phyloP scores from a whole-genome alignment of 2,797 vertebrate species.

The Petrocephalus schoutedeni region DNA sequence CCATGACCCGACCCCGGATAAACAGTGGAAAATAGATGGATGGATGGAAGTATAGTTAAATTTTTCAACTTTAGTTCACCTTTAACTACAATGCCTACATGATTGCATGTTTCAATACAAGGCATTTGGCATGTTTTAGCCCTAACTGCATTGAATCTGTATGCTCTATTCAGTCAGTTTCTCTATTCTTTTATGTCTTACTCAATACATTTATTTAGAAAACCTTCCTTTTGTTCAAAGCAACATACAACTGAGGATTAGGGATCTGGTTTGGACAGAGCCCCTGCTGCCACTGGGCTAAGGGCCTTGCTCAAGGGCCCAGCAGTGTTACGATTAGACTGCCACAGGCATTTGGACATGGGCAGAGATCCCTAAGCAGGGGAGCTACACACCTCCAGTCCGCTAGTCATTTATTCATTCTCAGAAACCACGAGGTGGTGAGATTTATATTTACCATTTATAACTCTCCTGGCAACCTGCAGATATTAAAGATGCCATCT shows the following conservation, averaged over 20 bases:
- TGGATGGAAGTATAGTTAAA: too few relatives aligned
- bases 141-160: constrained; percentile 43
- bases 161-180: constrained; percentile 62
- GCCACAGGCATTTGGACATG: neutral
- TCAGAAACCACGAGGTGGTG: constrained; percentile 57
- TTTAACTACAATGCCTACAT: neutral
- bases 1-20: too few relatives aligned
- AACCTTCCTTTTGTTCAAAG: neutral
- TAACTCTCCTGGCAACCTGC: constrained; percentile 51
- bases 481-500: constrained; percentile 43
- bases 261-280: neutral
- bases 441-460: constrained; percentile 63
- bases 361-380: neutral
- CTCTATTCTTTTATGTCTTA: constrained; percentile 61
- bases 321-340: neutral
- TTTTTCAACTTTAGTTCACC: too few relatives aligned
- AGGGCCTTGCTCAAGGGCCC: neutral
- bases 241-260: neutral
- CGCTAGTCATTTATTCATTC: constrained; percentile 56
- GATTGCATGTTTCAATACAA: neutral
- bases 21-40: too few relatives aligned
- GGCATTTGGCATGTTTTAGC: neutral
- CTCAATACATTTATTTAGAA: neutral
- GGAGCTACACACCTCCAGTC: constrained; percentile 36
- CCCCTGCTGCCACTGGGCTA: neutral